These are phyloP conservation scores for Tromatobia lineatoria DNA, from an alignment of 2,888 invertebrate species.

Conservation along the genomic window DNA sequence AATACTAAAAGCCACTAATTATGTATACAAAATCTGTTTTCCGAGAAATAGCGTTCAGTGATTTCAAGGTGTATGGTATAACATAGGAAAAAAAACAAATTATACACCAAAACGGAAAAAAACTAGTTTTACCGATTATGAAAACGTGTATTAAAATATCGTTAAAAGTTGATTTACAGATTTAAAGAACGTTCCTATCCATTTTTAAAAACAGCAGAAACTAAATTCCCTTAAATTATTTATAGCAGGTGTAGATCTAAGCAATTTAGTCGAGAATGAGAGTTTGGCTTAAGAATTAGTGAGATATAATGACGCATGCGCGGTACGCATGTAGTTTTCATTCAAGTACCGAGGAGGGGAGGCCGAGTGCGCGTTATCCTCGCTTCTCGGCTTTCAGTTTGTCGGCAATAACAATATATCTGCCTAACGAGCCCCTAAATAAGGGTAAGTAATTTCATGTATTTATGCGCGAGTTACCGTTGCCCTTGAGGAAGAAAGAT, in stretches of 20 bases:
- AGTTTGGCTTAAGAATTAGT: slow-evolving; percentile 44
- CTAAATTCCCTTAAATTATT: neutral
- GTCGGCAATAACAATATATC: slow-evolving; percentile 84
- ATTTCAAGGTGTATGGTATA: neutral
- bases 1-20: neutral
- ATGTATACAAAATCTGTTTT: neutral
- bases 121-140: neutral
- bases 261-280: slow-evolving; percentile 27
- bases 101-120: neutral
- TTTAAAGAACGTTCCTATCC: neutral
- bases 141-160: neutral
- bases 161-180: neutral
- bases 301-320: slow-evolving; percentile 35
- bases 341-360: slow-evolving; percentile 22
- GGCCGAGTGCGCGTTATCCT: slow-evolving; percentile 33
- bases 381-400: slow-evolving; percentile 74
- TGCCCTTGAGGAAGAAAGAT: slow-evolving; percentile 51
- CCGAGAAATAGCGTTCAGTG: neutral
- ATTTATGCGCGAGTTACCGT: slow-evolving; percentile 84
- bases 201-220: neutral
- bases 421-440: slow-evolving; percentile 85
- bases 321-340: slow-evolving; percentile 25
- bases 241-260: neutral
- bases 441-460: slow-evolving; percentile 85
- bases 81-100: neutral